Evolutionary conservation across 2,888 invertebrate species (phyloP).

Genomic region (Pollenia griseotomentosa): DNA sequence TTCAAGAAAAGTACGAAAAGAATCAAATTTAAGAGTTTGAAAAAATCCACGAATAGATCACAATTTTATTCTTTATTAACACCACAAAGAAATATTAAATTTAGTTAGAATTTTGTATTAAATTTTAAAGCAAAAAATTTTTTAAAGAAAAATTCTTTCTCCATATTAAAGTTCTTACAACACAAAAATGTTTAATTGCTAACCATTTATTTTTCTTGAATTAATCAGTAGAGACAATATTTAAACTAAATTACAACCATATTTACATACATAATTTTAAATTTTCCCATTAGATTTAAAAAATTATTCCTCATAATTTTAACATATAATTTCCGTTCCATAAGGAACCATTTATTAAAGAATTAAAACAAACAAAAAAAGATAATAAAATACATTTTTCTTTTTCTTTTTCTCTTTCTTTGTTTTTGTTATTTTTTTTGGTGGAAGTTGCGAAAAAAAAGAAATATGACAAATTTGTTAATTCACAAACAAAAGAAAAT

Average conservation of each 20-base stretch:
- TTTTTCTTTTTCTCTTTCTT: background rate
- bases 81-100: too few relatives aligned
- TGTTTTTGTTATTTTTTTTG: background rate
- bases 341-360: constrained; percentile 33
- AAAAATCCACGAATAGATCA: too few relatives aligned
- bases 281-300: background rate
- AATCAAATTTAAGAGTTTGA: too few relatives aligned
- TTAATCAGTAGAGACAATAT: constrained; percentile 1
- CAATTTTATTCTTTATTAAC: too few relatives aligned
- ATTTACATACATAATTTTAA: constrained; percentile 10
- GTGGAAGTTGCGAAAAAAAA: background rate
- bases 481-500: constrained; percentile 13
- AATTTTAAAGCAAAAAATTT: too few relatives aligned
- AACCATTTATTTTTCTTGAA: background rate
- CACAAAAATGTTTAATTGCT: too few relatives aligned
- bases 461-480: constrained; percentile 29
- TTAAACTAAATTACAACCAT: background rate
- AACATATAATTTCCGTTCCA: constrained; percentile 14
- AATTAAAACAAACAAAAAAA: constrained; percentile 28
- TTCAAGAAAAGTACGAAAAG: too few relatives aligned
- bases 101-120: too few relatives aligned
- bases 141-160: too few relatives aligned
- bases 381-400: constrained; percentile 20
- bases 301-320: constrained; percentile 18
- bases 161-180: too few relatives aligned